Conservation (phyloP, 2,797 vertebrate genomes). For the Phrynocephalus vlangalii region DNA sequence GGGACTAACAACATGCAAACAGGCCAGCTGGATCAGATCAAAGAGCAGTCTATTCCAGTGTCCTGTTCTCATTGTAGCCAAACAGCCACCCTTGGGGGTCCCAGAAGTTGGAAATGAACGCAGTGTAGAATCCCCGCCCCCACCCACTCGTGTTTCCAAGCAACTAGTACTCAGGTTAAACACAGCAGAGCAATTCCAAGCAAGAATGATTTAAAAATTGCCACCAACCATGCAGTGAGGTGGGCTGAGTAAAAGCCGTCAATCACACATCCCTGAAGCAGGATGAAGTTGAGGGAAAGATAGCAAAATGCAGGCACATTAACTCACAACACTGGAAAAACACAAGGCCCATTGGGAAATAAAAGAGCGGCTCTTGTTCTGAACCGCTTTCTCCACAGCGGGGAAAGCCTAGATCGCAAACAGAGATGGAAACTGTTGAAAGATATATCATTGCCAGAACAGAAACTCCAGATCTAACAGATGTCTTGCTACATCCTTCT, state of each 20-base stretch:
- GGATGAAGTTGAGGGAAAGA: conserved; percentile 38
- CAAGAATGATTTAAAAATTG: conserved; percentile 26
- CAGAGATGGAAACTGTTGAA: conserved; percentile 48
- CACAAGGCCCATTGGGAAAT: conserved; percentile 52
- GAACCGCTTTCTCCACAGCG: conserved; percentile 48
- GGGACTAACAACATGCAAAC: neutral
- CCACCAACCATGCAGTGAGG: neutral
- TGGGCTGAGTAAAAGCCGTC: conserved; percentile 40
- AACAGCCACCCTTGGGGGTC: neutral
- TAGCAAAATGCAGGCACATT: conserved; percentile 53
- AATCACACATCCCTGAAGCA: conserved; percentile 44
- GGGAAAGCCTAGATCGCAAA: conserved; percentile 58
- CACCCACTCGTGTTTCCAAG: neutral
- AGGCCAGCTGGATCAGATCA: neutral
- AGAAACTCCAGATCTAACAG: conserved; percentile 1
- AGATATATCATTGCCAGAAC: neutral
- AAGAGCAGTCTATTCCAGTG: neutral
- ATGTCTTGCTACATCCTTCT: neutral
- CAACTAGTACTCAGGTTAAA: neutral
- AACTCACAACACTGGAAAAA: neutral
- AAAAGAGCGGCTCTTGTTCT: conserved; percentile 49
- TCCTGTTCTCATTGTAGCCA: neutral
- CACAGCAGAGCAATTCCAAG: conserved; percentile 33
- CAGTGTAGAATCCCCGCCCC: neutral
- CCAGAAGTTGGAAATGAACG: neutral